Evolutionary conservation across 2,797 vertebrate genomes (phyloP).

Genomic region (Acrossocheilus wenchowensis): DNA sequence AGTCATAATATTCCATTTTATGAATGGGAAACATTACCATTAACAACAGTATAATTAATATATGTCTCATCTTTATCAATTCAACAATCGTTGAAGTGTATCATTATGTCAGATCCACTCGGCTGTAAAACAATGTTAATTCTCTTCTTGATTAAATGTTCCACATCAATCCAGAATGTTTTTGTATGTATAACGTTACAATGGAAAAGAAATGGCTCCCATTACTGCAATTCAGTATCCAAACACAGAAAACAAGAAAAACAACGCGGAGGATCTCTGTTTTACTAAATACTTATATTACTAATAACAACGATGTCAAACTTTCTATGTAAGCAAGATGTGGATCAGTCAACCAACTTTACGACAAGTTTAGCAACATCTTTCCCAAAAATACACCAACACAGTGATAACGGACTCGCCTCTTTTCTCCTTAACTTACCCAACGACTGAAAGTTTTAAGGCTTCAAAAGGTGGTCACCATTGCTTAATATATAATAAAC

Average conservation of each 20-base stretch:
- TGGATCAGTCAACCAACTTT: background rate
- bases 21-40: background rate
- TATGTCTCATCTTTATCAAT: background rate
- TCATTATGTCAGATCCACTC: background rate
- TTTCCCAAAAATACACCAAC: background rate
- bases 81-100: background rate
- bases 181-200: background rate
- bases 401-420: background rate
- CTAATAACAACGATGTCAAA: background rate
- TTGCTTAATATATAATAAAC: background rate
- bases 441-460: background rate
- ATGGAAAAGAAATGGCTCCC: background rate
- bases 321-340: background rate
- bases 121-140: background rate
- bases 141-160: background rate
- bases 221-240: background rate
- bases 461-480: background rate
- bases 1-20: background rate
- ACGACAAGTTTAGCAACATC: background rate
- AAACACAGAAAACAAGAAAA: background rate
- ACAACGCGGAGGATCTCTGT: background rate
- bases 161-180: too few relatives aligned
- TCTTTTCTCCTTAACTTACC: constrained; percentile 23
- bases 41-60: background rate
- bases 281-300: background rate